Conservation (phyloP, 2,888 invertebrate genomes). For the Campaea margaritaria region DNA sequence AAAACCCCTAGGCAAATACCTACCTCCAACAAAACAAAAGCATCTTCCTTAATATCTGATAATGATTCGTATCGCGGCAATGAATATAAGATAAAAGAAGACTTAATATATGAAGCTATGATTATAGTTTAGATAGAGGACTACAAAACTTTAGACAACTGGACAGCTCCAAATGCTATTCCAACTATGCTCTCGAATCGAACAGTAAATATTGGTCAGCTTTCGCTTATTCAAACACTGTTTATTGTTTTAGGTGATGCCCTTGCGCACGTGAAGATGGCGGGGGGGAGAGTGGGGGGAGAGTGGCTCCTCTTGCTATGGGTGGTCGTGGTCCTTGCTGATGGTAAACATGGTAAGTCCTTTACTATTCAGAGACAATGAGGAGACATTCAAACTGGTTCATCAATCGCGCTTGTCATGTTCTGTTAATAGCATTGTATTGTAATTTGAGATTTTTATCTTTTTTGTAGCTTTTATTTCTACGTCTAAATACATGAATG, state of each 20-base stretch:
- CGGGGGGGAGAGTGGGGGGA: conserved; percentile 74
- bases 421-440: conserved; percentile 26
- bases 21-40: too few species aligned
- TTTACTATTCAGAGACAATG: conserved; percentile 17
- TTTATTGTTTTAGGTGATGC: conserved; percentile 84
- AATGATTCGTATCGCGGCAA: too few species aligned
- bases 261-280: conserved; percentile 76
- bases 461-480: background rate
- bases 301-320: conserved; percentile 78
- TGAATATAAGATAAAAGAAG: too few species aligned
- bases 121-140: too few species aligned
- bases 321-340: conserved; percentile 76
- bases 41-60: too few species aligned
- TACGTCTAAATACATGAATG: too few species aligned
- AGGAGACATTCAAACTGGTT: conserved; percentile 7
- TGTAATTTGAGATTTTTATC: background rate
- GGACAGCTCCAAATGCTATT: conserved; percentile 26
- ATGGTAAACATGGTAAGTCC: conserved; percentile 76
- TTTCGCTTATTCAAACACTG: conserved; percentile 68
- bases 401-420: conserved; percentile 20
- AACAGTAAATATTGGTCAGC: conserved; percentile 67
- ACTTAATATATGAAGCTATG: too few species aligned
- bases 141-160: background rate
- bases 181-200: conserved; percentile 42
- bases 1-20: too few species aligned